phyloP scores from a whole-genome alignment of 2,113 vertebrate genomes.

The Pollimyrus isidori region DNA sequence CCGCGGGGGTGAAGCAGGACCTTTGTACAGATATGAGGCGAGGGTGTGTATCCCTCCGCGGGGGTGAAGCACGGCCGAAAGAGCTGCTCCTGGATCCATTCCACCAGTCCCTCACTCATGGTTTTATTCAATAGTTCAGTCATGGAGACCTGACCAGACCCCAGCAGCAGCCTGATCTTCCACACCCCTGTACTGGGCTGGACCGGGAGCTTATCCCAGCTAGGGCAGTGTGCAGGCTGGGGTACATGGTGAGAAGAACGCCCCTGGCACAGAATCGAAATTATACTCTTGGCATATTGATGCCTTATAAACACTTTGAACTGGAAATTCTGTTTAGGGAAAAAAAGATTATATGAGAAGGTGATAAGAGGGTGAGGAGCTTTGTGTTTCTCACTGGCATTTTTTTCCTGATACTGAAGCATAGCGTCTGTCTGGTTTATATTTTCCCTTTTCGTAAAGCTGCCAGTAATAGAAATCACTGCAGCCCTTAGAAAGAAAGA shows the following conservation, averaged over 20 bases:
- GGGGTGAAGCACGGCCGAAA: too few relatives aligned
- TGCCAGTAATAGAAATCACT: background rate
- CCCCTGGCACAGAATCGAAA: too few relatives aligned
- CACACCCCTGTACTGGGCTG: too few relatives aligned
- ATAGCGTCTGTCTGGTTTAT: background rate
- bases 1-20: too few relatives aligned
- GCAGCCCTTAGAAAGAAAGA: background rate
- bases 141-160: background rate
- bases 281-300: too few relatives aligned
- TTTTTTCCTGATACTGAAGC: background rate
- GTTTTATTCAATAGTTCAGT: background rate
- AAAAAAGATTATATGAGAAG: background rate
- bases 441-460: background rate
- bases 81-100: too few relatives aligned
- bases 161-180: background rate
- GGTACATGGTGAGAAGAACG: too few relatives aligned
- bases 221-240: too few relatives aligned
- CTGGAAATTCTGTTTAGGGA: too few relatives aligned
- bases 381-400: background rate
- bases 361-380: background rate
- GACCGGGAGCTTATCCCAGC: too few relatives aligned
- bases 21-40: too few relatives aligned
- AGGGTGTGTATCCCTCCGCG: background rate
- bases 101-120: background rate
- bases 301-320: too few relatives aligned